Evolutionary conservation across 2,888 invertebrate genomes (phyloP).

Genomic region (Ichneumoninae sp.): DNA sequence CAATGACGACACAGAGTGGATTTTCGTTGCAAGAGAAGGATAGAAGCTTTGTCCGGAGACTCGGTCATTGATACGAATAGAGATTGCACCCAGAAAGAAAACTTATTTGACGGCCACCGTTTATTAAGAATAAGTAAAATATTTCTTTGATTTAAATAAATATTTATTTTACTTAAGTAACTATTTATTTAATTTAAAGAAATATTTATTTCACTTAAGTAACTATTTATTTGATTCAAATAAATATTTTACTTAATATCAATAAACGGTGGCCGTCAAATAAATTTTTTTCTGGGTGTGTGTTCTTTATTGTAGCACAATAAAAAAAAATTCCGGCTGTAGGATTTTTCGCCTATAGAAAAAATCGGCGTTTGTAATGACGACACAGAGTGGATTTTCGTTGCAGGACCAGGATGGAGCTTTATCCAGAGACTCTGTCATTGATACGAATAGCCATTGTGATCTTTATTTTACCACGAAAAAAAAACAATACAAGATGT

Average conservation of each 20-base stretch:
- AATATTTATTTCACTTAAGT: too few relatives aligned
- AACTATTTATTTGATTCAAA: too few relatives aligned
- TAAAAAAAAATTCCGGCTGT: too few relatives aligned
- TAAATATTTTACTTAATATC: too few relatives aligned
- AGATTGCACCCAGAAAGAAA: not conserved
- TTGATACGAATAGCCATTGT: conserved; percentile 6
- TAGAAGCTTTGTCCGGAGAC: not conserved
- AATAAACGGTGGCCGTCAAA: too few relatives aligned
- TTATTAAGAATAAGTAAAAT: too few relatives aligned
- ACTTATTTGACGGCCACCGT: too few relatives aligned
- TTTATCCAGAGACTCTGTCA: not conserved
- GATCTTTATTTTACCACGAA: conserved; percentile 42
- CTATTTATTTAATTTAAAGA: too few relatives aligned
- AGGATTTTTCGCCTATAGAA: too few relatives aligned
- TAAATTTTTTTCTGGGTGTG: not conserved
- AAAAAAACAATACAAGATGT: conserved; percentile 22
- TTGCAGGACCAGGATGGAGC: not conserved
- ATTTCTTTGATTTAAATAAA: too few relatives aligned
- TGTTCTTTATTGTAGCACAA: too few relatives aligned
- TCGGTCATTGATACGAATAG: not conserved
- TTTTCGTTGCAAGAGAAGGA: not conserved
- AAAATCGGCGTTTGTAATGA: not conserved
- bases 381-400: not conserved
- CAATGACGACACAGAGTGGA: not conserved
- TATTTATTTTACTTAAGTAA: too few relatives aligned